A percentile compares a stretch with the other conserved stretches of the same genome.
These are phyloP conservation scores for Apaloderma vittatum DNA, from an alignment of 2,113 vertebrate species.

Conservation along the genomic window DNA sequence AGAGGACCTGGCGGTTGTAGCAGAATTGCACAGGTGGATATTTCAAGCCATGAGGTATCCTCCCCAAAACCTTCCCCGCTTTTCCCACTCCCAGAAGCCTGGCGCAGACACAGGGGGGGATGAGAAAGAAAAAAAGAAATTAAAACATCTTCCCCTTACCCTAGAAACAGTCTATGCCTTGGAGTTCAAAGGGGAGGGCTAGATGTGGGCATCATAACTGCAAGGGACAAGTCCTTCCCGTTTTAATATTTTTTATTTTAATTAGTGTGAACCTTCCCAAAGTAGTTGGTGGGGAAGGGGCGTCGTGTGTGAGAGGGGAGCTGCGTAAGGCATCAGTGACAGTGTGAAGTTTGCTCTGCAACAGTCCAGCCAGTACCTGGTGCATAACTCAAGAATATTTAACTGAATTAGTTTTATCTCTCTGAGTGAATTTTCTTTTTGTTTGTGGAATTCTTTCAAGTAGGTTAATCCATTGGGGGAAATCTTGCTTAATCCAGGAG, in stretches of 20 bases:
- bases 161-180: background rate
- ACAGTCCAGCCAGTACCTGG: constrained; percentile 41
- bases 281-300: background rate
- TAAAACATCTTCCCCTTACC: background rate
- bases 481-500: constrained; percentile 47
- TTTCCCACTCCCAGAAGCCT: background rate
- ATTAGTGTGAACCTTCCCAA: background rate
- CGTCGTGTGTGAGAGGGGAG: background rate
- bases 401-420: constrained; percentile 29
- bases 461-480: constrained; percentile 45
- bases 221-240: background rate
- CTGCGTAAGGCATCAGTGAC: background rate
- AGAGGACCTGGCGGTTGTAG: background rate
- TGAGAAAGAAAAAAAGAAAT: background rate
- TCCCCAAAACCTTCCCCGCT: background rate
- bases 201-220: background rate
- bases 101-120: background rate
- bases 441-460: constrained; percentile 49
- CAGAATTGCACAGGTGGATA: constrained; percentile 11
- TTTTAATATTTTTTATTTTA: background rate
- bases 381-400: background rate
- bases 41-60: constrained; percentile 38
- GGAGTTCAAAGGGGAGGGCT: background rate
- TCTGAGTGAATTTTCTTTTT: constrained; percentile 26
- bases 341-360: constrained; percentile 29